A percentile compares a stretch with the other conserved stretches of the same genome.
phyloP scores from a whole-genome alignment of 2,113 vertebrate species.

The Eretmochelys imbricata region DNA sequence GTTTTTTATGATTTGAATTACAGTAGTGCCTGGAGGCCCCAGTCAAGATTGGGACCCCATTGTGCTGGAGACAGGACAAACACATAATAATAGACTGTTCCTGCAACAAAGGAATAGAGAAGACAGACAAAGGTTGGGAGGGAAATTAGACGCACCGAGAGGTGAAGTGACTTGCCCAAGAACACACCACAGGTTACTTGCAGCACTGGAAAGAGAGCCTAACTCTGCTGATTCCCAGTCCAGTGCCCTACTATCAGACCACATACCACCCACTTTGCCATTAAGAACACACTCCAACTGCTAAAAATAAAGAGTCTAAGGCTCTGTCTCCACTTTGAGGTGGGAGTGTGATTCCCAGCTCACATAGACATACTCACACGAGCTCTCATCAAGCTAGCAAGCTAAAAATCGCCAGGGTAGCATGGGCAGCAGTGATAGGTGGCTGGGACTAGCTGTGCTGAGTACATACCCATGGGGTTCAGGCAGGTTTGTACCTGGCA shows the following conservation, averaged over 20 bases:
- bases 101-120: background rate
- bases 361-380: background rate
- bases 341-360: background rate
- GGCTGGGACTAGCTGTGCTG: background rate
- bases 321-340: background rate
- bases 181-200: background rate
- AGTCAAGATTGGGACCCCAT: background rate
- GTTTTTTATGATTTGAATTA: background rate
- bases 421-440: too few relatives aligned
- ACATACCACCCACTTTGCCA: background rate
- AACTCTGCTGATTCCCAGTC: background rate
- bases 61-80: background rate
- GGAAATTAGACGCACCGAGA: background rate
- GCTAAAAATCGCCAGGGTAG: background rate
- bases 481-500: background rate
- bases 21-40: background rate
- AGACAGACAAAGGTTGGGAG: background rate
- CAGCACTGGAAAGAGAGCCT: background rate
- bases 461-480: background rate
- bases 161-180: background rate
- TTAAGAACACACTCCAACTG: background rate
- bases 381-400: background rate
- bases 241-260: background rate
- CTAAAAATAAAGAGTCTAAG: background rate
- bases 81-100: background rate